These are phyloP conservation scores for Sericinus montela DNA, from an alignment of 2,888 invertebrate species.

Conservation along the genomic window DNA sequence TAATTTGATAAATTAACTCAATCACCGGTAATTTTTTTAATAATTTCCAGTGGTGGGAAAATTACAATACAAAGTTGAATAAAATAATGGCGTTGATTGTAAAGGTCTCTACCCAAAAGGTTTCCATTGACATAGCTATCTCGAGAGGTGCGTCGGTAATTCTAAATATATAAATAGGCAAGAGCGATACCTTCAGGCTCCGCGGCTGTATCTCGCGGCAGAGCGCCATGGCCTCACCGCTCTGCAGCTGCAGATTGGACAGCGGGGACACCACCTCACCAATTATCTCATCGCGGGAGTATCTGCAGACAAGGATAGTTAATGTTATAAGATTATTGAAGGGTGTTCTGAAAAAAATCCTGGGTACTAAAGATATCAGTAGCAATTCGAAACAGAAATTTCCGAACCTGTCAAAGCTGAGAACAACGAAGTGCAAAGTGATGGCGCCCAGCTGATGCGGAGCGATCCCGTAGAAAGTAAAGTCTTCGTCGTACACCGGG, in stretches of 20 bases:
- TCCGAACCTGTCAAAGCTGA: slow-evolving; percentile 94
- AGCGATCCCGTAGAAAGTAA: slow-evolving; percentile 97
- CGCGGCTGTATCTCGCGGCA: slow-evolving; percentile 95
- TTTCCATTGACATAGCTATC: no score
- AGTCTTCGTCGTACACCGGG: slow-evolving; percentile 99
- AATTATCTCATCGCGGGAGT: slow-evolving; percentile 98
- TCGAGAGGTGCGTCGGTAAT: no score
- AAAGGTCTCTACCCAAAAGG: no score
- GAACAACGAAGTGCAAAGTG: slow-evolving; percentile 95
- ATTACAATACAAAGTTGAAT: no score
- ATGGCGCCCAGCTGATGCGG: slow-evolving; percentile 92
- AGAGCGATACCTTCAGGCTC: slow-evolving; percentile 88
- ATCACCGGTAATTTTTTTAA: no score
- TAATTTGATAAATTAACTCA: no score
- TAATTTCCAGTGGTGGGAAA: no score
- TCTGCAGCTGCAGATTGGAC: slow-evolving; percentile 87
- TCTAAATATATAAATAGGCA: background rate
- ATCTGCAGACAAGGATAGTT: slow-evolving; percentile 79
- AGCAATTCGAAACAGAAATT: background rate
- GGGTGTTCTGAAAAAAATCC: no score
- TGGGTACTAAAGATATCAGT: no score
- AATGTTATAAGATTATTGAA: background rate
- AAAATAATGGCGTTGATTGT: no score
- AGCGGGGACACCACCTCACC: slow-evolving; percentile 97
- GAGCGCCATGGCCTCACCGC: slow-evolving; percentile 80